A percentile compares a stretch with the other conserved stretches of the same genome.
phyloP scores from a whole-genome alignment of 2,888 invertebrate species.

The Sphecodes monilicornis region DNA sequence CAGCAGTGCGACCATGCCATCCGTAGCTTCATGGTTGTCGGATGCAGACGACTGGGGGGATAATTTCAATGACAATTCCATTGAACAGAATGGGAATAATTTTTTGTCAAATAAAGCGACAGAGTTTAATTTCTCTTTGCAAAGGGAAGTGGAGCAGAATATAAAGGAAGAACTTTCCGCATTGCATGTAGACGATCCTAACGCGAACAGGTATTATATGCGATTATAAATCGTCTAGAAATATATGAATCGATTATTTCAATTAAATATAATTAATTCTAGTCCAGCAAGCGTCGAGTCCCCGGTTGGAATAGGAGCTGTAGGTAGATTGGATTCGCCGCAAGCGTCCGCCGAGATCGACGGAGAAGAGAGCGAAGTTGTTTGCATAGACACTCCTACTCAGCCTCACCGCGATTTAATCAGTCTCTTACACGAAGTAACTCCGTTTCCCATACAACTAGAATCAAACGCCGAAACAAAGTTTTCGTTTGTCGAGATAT shows the following conservation, averaged over 20 bases:
- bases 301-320: conserved; percentile 85
- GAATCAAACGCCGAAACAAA: conserved; percentile 78
- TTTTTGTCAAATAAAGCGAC: conserved; percentile 85
- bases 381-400: conserved; percentile 91
- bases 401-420: conserved; percentile 89
- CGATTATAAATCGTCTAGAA: not conserved
- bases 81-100: conserved; percentile 90
- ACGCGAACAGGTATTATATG: conserved; percentile 85
- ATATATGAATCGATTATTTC: not conserved
- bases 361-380: conserved; percentile 91
- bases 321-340: conserved; percentile 86
- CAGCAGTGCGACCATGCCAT: conserved; percentile 75
- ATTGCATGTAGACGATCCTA: conserved; percentile 86
- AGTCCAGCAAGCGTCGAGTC: conserved; percentile 82
- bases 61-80: conserved; percentile 86
- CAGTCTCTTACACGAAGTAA: conserved; percentile 89
- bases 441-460: conserved; percentile 84
- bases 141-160: conserved; percentile 84
- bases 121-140: conserved; percentile 79
- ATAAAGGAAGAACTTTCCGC: conserved; percentile 86
- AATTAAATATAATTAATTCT: conserved; percentile 38
- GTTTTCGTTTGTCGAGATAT: conserved; percentile 85
- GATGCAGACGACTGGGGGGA: conserved; percentile 92
- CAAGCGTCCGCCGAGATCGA: conserved; percentile 93
- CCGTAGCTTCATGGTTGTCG: conserved; percentile 89